Base-by-base conservation (phyloP, 2,888 invertebrate species). In the Heliconius erato region DNA sequence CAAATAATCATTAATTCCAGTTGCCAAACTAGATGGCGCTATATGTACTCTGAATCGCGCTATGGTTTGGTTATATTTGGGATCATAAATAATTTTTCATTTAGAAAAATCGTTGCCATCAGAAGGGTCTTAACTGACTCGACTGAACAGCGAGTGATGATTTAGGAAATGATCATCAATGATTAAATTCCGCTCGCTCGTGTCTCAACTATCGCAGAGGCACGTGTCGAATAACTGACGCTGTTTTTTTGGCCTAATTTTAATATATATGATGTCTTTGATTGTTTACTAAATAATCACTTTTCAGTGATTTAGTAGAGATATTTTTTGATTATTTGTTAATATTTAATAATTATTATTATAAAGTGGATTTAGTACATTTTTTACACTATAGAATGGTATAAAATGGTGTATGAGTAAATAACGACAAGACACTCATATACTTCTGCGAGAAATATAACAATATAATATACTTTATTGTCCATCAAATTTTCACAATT, bases 61-160 rank as follows among this genome's bases (percentile, higher is more conserved):
- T 90, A 89, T 87, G 87, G 89, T 87, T 88, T 86, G 79, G 81
- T 85, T 83, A 78, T 77, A 26, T 74, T 63, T 49, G 26, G 80
- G 72, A 82, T 76, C 84, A 85, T 87, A 86, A 49, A 72, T 28
- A 1, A 19, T 26, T 26, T 40, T 59, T 6, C 11, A 0, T 0
- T 0, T 0, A 1, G 3, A 0, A 3, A 0, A 1, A 2, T 1
- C 69, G 12, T 87, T 91, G 93, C 92, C 93, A 92, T 93, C 93
- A 92, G 92, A 90, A 91, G 91, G 95, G 95, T 95, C 94, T 94
- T 94, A 95, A 95, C 95, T 95, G 95, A 95, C 95, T 95, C 94
- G 95, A 95, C 95, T 95, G 95, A 95, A 95, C 95, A 95, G 95
- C 93, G 95, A 89, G 87, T 96, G 95, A 95, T 95, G 95, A 94